Percentiles rank a stretch among this genome's conserved stretches.
These are phyloP conservation scores for Carposina sasakii DNA, from an alignment of 1,140 invertebrate genomes.

Conservation along the genomic window DNA sequence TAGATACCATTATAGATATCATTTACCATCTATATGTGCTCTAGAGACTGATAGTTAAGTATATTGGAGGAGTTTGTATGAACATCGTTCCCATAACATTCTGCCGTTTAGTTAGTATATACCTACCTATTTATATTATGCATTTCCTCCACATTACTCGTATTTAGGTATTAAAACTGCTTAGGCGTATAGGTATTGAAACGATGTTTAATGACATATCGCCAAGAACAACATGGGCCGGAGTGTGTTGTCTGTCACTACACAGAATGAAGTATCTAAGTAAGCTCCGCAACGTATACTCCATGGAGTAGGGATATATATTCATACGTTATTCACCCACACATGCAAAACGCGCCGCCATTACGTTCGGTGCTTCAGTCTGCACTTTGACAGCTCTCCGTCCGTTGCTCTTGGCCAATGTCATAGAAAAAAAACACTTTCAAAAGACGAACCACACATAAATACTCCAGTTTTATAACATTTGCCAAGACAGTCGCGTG, in stretches of 20 bases:
- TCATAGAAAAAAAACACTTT: slow-evolving; percentile 1
- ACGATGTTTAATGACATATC: neutral
- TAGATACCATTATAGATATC: too few relatives aligned
- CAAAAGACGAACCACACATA: slow-evolving; percentile 47
- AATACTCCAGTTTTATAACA: slow-evolving; percentile 53
- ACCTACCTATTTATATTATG: too few relatives aligned
- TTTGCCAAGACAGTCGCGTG: slow-evolving; percentile 40
- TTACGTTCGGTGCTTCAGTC: neutral
- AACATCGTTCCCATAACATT: too few relatives aligned
- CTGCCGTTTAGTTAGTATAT: too few relatives aligned
- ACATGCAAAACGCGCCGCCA: neutral
- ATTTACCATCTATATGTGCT: too few relatives aligned
- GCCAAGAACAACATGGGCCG: too few relatives aligned
- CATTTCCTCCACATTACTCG: neutral
- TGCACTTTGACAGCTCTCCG: neutral
- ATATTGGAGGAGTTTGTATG: too few relatives aligned
- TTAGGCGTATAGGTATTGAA: neutral
- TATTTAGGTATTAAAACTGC: neutral
- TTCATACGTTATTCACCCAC: neutral
- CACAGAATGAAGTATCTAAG: too few relatives aligned
- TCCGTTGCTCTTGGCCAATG: neutral
- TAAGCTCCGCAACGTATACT: too few relatives aligned
- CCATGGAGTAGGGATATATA: too few relatives aligned
- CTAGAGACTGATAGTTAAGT: too few relatives aligned
- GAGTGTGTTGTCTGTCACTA: too few relatives aligned